These are phyloP conservation scores for Cinclus mexicanus DNA, from an alignment of 2,113 vertebrate genomes.

Conservation along the genomic window DNA sequence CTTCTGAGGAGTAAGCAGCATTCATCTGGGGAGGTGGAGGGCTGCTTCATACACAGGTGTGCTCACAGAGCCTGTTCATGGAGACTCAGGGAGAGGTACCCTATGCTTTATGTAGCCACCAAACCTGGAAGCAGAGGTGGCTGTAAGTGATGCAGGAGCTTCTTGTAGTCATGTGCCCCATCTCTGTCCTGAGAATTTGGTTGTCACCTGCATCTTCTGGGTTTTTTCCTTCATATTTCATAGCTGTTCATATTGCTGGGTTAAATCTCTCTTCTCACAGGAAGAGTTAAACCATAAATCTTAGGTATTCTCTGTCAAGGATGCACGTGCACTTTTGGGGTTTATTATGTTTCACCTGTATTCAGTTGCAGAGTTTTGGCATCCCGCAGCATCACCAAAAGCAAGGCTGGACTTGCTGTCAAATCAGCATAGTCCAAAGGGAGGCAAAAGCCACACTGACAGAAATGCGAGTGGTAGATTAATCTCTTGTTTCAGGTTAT, in stretches of 20 bases:
- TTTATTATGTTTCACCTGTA: background rate
- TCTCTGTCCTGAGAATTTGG: background rate
- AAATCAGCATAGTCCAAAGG: background rate
- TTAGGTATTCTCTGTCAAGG: background rate
- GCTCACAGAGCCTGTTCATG: background rate
- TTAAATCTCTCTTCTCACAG: background rate
- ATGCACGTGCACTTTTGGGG: rapidly evolving
- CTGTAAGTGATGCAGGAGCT: background rate
- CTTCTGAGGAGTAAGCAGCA: background rate
- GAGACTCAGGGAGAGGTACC: background rate
- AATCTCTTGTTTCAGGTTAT: background rate
- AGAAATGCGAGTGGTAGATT: background rate
- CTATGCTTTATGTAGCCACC: background rate
- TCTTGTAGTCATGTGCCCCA: rapidly evolving
- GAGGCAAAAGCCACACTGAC: background rate
- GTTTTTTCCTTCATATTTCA: background rate
- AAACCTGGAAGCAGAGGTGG: background rate
- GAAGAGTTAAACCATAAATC: background rate
- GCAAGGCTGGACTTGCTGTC: background rate
- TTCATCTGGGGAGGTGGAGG: background rate
- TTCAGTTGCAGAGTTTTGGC: background rate
- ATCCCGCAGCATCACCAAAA: background rate
- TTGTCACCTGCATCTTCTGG: background rate
- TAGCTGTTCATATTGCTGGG: background rate
- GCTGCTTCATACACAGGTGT: background rate